These are phyloP conservation scores for Dendropsophus ebraccatus DNA, from an alignment of 2,113 vertebrate genomes.

Conservation along the genomic window DNA sequence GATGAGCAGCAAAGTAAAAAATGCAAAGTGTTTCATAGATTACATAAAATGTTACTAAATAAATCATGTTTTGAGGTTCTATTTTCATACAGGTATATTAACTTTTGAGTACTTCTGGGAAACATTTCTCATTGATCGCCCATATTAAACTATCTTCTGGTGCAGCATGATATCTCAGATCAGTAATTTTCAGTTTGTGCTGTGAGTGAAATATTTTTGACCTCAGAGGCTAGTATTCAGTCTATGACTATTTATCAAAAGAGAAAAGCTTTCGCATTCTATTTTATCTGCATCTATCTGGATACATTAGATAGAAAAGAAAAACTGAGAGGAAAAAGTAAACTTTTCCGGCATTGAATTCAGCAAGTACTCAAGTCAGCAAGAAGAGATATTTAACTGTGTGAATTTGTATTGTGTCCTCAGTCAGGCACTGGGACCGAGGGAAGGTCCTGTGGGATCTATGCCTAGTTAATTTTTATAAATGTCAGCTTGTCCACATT, in stretches of 20 bases:
- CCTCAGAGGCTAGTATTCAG: conserved; percentile 45
- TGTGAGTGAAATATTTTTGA: conserved; percentile 55
- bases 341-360: conserved; percentile 15
- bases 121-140: conserved; percentile 53
- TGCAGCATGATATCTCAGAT: conserved; percentile 49
- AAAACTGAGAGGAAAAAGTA: conserved; percentile 26
- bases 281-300: conserved; percentile 50
- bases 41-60: conserved; percentile 53
- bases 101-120: conserved; percentile 44
- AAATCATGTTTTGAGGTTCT: conserved; percentile 46
- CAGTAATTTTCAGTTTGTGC: conserved; percentile 56
- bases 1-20: conserved; percentile 40
- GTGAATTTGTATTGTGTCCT: too few relatives aligned
- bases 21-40: conserved; percentile 47
- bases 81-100: conserved; percentile 55
- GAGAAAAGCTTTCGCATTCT: conserved; percentile 31
- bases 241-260: conserved; percentile 54
- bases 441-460: too few relatives aligned
- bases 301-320: conserved; percentile 34
- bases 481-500: too few relatives aligned
- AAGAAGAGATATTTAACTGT: too few relatives aligned
- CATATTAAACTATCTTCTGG: conserved; percentile 50
- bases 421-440: too few relatives aligned
- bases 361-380: not conserved
- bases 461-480: too few relatives aligned